Conservation (phyloP, 2,797 vertebrate genomes). For the Siniperca scherzeri region DNA sequence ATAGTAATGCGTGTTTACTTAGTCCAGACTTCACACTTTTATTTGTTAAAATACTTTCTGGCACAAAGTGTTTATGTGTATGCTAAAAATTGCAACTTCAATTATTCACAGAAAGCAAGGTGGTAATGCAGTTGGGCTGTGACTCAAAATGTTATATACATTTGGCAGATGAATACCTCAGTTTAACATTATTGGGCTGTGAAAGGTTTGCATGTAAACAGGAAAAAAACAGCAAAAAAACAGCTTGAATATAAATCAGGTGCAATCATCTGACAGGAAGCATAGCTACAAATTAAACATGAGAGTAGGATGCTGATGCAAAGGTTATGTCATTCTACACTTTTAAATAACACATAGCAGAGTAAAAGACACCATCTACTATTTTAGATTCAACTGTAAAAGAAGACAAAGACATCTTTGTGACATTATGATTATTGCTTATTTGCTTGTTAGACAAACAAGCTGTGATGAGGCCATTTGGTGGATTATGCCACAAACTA, state of each 20-base stretch:
- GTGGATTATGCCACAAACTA: slow-evolving; percentile 16
- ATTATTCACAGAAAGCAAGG: slow-evolving; percentile 47
- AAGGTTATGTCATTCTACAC: slow-evolving; percentile 66
- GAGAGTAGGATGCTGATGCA: slow-evolving; percentile 52
- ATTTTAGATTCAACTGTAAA: slow-evolving; percentile 40
- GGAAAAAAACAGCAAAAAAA: slow-evolving; percentile 26
- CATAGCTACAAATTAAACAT: slow-evolving; percentile 69
- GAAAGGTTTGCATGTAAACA: slow-evolving; percentile 65
- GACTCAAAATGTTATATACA: slow-evolving; percentile 35
- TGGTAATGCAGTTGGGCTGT: slow-evolving; percentile 15
- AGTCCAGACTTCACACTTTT: background rate
- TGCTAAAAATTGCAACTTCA: slow-evolving; percentile 47
- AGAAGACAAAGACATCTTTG: slow-evolving; percentile 24
- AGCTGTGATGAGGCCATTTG: slow-evolving; percentile 4
- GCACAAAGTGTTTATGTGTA: slow-evolving; percentile 4
- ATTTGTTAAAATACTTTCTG: slow-evolving; percentile 5
- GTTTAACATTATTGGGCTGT: slow-evolving; percentile 31
- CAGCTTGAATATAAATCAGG: slow-evolving; percentile 60
- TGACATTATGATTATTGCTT: slow-evolving; percentile 16
- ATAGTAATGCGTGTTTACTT: background rate
- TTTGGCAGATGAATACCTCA: slow-evolving; percentile 32
- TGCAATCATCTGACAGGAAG: slow-evolving; percentile 64
- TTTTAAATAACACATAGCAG: slow-evolving; percentile 47
- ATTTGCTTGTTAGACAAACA: slow-evolving; percentile 28
- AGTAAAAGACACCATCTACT: slow-evolving; percentile 38